These are phyloP conservation scores for Elanoides forficatus DNA, from an alignment of 2,113 vertebrate genomes.

Conservation along the genomic window DNA sequence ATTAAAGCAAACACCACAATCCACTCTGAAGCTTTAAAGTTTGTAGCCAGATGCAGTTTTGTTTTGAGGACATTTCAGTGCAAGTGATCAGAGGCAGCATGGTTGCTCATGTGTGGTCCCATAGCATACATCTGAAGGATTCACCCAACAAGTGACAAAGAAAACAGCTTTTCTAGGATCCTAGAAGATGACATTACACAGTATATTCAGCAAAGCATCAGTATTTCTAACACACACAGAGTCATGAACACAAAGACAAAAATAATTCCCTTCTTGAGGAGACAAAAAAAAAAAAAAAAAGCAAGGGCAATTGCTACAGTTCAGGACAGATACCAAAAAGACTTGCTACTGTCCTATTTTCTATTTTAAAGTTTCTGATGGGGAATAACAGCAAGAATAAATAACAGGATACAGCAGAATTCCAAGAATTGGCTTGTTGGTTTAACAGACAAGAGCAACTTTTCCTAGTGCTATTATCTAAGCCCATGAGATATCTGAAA, in stretches of 20 bases:
- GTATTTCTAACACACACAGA: background rate
- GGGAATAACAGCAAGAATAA: background rate
- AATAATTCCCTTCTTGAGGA: background rate
- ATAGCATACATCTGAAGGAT: background rate
- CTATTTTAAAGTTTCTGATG: background rate
- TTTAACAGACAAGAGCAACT: background rate
- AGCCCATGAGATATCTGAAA: background rate
- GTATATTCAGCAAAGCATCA: background rate
- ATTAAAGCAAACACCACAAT: background rate
- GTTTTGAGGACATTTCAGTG: background rate
- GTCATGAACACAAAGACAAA: background rate
- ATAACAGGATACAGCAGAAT: background rate
- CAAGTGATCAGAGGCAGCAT: background rate
- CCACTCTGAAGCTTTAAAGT: background rate
- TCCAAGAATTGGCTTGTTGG: background rate
- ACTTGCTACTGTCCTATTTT: background rate
- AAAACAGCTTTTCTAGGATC: background rate
- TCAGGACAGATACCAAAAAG: background rate
- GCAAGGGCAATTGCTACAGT: background rate
- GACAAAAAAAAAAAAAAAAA: background rate
- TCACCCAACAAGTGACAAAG: background rate
- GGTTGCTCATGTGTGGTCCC: background rate
- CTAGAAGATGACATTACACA: background rate
- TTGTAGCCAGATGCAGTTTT: background rate
- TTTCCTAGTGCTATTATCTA: background rate